A percentile compares a stretch with the other conserved stretches of the same genome.
phyloP scores from a whole-genome alignment of 2,797 vertebrate species.

The Chiloscyllium punctatum region DNA sequence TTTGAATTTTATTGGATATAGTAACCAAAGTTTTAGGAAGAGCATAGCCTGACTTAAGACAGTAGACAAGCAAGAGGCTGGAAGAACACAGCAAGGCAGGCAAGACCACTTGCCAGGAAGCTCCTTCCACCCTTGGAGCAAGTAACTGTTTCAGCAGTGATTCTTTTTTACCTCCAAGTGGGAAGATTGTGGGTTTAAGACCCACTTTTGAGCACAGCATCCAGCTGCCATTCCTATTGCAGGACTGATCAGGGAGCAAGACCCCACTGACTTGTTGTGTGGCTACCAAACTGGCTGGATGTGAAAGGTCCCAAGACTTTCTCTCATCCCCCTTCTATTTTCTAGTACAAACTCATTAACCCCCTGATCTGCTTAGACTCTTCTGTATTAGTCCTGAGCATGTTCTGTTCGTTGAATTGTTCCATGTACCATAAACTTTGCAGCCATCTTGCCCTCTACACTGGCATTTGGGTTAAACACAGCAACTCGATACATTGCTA shows the following conservation, averaged over 20 bases:
- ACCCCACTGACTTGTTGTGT: too few relatives aligned
- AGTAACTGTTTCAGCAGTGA: background rate
- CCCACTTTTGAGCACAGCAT: background rate
- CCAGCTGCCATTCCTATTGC: background rate
- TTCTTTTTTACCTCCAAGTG: background rate
- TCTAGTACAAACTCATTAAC: too few relatives aligned
- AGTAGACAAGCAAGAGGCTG: too few relatives aligned
- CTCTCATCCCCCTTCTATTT: too few relatives aligned
- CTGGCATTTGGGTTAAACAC: background rate
- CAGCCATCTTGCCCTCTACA: background rate
- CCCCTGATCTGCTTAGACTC: background rate
- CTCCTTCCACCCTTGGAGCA: background rate
- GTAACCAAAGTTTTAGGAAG: background rate
- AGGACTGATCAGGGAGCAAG: background rate
- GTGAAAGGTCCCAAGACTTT: too few relatives aligned
- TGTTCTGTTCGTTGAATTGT: background rate
- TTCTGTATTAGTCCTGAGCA: background rate
- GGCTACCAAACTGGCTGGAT: too few relatives aligned
- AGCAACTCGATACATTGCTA: background rate
- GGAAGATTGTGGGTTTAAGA: background rate
- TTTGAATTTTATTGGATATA: background rate
- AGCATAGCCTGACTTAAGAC: background rate
- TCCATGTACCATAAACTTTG: background rate
- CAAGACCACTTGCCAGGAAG: background rate
- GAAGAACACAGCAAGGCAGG: too few relatives aligned